Base-by-base conservation (phyloP, 2,113 vertebrate species). In the Ahaetulla prasina region DNA sequence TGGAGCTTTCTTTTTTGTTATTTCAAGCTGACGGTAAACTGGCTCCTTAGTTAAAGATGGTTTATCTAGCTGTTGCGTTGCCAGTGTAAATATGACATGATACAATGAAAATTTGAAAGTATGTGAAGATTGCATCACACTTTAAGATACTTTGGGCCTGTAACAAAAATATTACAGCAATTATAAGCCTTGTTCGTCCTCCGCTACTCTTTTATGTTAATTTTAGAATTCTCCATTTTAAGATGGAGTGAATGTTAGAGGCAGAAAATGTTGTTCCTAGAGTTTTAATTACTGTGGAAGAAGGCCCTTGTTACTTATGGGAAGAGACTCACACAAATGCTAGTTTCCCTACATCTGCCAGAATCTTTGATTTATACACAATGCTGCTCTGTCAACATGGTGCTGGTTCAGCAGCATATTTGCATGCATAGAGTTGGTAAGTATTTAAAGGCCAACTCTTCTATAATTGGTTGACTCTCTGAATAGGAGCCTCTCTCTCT, bases 391-490 rank as follows among this genome's bases (percentile, higher is more conserved):
- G 96, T 96, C 93, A 95, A 0, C 2, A 0, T 2, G 3, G 55
- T 95, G 97, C 97, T 97, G 94, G 95, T 96, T 97, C 97, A 97
- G 97, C 97, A 97, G 94, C 94, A 92, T 97, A 95, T 94, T 94
- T 96, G 90, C 95, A 96, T 95, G 94, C 92, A 35, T 92, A 88
- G 52, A 53, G 95, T 96, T 97, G 96, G 96, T 97, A 97, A 96
- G 96, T 95, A 97, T 95, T 91, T 97, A 95, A 97, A 97, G 96
- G 95, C 94, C 92, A 92, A 80, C 0, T 96, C 96, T 97, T 95
- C 92, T 97, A 95, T 97, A 95, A 95, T 97, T 95, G 92, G 94
- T 91, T 95, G 92, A 94, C 91, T 91, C 95, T 95, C 95, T 96
- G 95, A 95, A 96, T 96, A 96, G 94, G 94, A 95, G 94, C 90